Percentiles rank a stretch among this genome's conserved stretches.
These are phyloP conservation scores for Latrodectus elegans DNA, from an alignment of 2,888 invertebrate species.

Conservation along the genomic window DNA sequence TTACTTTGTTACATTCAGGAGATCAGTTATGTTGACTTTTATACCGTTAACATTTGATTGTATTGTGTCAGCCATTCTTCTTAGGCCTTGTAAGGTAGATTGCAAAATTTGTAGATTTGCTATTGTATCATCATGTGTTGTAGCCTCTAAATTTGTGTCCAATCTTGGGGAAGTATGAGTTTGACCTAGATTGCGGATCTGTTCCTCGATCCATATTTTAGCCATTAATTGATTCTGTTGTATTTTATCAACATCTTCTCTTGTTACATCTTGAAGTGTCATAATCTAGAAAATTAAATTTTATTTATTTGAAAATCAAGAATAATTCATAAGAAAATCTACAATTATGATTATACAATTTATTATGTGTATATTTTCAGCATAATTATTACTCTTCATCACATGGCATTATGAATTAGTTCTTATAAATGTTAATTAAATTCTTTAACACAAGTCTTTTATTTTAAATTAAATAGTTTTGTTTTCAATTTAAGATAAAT, in stretches of 20 bases:
- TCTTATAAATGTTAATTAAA: too few relatives aligned
- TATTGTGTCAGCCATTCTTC: conserved; percentile 69
- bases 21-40: conserved; percentile 70
- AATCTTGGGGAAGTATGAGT: conserved; percentile 41
- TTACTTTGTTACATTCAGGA: conserved; percentile 72
- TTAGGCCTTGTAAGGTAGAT: conserved; percentile 71
- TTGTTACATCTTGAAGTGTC: conserved; percentile 71
- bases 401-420: too few relatives aligned
- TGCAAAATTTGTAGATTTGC: conserved; percentile 72
- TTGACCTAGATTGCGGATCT: conserved; percentile 54
- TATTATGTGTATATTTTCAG: too few relatives aligned
- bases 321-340: background rate
- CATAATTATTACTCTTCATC: too few relatives aligned
- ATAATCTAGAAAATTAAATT: conserved; percentile 61
- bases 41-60: conserved; percentile 68
- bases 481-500: too few relatives aligned
- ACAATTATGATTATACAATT: too few relatives aligned
- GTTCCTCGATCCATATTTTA: conserved; percentile 70
- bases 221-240: conserved; percentile 70
- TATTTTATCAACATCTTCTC: conserved; percentile 72
- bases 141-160: conserved; percentile 38
- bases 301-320: background rate
- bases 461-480: too few relatives aligned
- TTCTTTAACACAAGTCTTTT: too few relatives aligned
- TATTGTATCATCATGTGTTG: conserved; percentile 53